Base-by-base conservation (phyloP, 2,113 vertebrate species). In the Sphyrna mokarran region DNA sequence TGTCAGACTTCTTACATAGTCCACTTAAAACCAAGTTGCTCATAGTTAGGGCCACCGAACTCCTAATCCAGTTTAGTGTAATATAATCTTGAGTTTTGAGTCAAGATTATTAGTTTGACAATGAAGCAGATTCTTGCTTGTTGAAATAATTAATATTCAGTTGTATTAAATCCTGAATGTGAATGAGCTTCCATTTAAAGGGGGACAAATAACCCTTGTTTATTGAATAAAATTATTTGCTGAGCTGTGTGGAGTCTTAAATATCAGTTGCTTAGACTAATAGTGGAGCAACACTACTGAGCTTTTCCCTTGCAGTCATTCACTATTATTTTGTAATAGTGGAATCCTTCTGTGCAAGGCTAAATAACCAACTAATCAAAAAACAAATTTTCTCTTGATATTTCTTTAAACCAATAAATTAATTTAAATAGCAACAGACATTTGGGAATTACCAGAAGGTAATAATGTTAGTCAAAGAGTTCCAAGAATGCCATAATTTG, bases 91-190 rank as follows among this genome's bases (percentile, higher is more conserved):
- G 61, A 68, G n/a, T 66, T 63, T 66, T 93, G 16, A 61, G 87
- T 11, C 54, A 61, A 33, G 54, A 5, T 90, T 63, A 14, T 93
- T 93, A 93, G 61, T 66, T 66, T 66, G 61, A 61, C 18, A 68
- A 89, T 76, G 23, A 89, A 86, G 16, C 3, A 54, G 26, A 61
- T 90, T 89, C 33, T 91, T 66, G n/a, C 63, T 37, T 66, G 89
- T 18, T 93, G 33, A 68, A 93, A 93, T 93, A 63, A 93, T 93
- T 93, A 93, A 93, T 66, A 93, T 66, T 93, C n/a, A 93, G 89
- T 20, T 66, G 6, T 33, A 63, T 91, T 91, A 20, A 91, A 37
- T 7, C 61, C 61, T 66, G 33, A 33, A 91, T 16, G 76, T 40
- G 78, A 6, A 63, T 66, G 6, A 66, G 16, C 61, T 66, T 66